These are phyloP conservation scores for Helicoverpa armigera DNA, from an alignment of 1,140 invertebrate genomes.

Conservation along the genomic window DNA sequence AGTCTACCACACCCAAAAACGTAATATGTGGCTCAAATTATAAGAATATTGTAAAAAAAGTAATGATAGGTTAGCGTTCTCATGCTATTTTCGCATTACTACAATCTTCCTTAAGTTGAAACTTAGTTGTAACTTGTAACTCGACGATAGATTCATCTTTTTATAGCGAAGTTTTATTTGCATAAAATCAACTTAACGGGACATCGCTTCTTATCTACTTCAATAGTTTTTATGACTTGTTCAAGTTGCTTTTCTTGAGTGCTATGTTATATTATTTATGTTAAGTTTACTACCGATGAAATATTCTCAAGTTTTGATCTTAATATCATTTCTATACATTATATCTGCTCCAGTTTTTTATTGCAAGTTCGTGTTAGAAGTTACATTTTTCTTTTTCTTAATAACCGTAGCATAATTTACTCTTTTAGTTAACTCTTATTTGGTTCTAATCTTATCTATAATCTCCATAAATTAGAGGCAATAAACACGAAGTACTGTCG, in stretches of 20 bases:
- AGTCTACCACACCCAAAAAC: neutral
- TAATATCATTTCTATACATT: neutral
- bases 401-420: slow-evolving; percentile 36
- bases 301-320: slow-evolving; percentile 10
- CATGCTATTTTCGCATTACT: neutral
- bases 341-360: slow-evolving; percentile 22
- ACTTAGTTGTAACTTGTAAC: slow-evolving; percentile 4
- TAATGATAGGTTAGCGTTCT: slow-evolving; percentile 1
- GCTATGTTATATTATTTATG: neutral
- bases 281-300: neutral
- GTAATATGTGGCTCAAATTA: slow-evolving; percentile 1
- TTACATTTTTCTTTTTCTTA: slow-evolving; percentile 3
- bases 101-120: neutral
- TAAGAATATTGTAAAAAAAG: neutral
- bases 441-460: slow-evolving; percentile 55
- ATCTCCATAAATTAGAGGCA: slow-evolving; percentile 73
- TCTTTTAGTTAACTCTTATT: slow-evolving; percentile 41
- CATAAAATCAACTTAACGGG: slow-evolving; percentile 35
- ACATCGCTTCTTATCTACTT: slow-evolving; percentile 19
- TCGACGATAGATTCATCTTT: slow-evolving; percentile 7
- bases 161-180: slow-evolving; percentile 15
- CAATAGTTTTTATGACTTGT: slow-evolving; percentile 13
- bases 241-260: slow-evolving; percentile 11
- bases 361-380: slow-evolving; percentile 37
- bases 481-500: slow-evolving; percentile 73